A percentile compares a stretch with the other conserved stretches of the same genome.
Conservation (phyloP, 1,140 invertebrate genomes). For the Lutraria rhynchaena region DNA sequence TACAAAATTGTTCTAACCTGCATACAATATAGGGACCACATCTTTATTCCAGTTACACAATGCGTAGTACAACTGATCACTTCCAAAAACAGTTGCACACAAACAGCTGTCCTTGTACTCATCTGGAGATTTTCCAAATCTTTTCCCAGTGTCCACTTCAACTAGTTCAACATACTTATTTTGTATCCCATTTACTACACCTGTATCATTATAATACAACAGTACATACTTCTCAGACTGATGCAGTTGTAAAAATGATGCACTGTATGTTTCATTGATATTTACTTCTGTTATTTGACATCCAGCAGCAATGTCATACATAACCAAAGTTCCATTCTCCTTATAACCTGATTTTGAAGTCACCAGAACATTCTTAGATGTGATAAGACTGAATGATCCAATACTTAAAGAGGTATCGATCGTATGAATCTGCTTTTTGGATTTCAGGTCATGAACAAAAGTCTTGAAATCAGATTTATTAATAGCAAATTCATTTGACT, state of each 20-base stretch:
- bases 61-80: conserved; percentile 23
- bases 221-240: conserved; percentile 21
- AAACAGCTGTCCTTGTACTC: conserved; percentile 2
- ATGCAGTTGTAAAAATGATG: conserved; percentile 17
- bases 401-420: not conserved
- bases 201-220: not conserved
- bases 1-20: no score
- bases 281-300: conserved; percentile 1
- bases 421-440: conserved; percentile 11
- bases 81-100: conserved; percentile 23
- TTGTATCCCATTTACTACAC: conserved; percentile 6
- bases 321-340: conserved; percentile 12
- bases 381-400: not conserved
- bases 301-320: conserved; percentile 2
- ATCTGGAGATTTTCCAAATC: conserved; percentile 22
- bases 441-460: conserved; percentile 20
- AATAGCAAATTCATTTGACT: not conserved
- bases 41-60: conserved; percentile 20
- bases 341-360: conserved; percentile 8
- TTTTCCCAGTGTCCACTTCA: conserved; percentile 16
- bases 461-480: not conserved
- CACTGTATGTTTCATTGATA: conserved; percentile 10
- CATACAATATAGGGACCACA: conserved; percentile 18
- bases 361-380: conserved; percentile 4
- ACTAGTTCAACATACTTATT: conserved; percentile 29